A percentile compares a stretch with the other conserved stretches of the same genome.
These are phyloP conservation scores for Sussaba pulchella DNA, from an alignment of 2,888 invertebrate species.

Conservation along the genomic window DNA sequence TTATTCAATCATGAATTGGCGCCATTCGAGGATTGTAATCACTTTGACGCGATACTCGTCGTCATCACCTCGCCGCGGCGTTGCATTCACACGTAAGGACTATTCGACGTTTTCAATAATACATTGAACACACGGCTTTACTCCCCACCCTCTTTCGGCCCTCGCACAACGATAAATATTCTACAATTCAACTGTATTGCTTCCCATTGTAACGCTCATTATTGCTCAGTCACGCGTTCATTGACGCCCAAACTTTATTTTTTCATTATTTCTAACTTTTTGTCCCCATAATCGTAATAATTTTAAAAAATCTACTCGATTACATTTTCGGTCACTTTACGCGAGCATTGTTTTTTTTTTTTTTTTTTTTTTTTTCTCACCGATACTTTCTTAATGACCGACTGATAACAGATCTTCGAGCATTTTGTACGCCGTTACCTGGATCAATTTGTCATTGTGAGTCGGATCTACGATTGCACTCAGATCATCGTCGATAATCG, in stretches of 20 bases:
- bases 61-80: not conserved
- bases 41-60: constrained; percentile 12
- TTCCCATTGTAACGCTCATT: constrained; percentile 5
- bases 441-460: constrained; percentile 76
- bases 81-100: constrained; percentile 16
- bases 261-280: no score
- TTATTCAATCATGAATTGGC: constrained; percentile 53
- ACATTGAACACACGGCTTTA: constrained; percentile 23
- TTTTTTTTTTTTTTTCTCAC: no score
- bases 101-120: constrained; percentile 38
- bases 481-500: constrained; percentile 68
- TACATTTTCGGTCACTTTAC: no score
- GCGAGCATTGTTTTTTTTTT: no score
- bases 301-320: no score
- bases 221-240: not conserved
- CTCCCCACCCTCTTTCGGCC: no score
- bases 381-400: no score
- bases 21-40: constrained; percentile 35
- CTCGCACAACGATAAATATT: constrained; percentile 10
- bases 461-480: constrained; percentile 75
- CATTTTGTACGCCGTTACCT: constrained; percentile 71
- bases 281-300: no score
- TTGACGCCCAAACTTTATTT: not conserved
- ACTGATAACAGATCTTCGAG: no score
- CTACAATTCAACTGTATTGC: constrained; percentile 21